phyloP scores from a whole-genome alignment of 2,113 vertebrate species.

The Malaclemys terrapin region DNA sequence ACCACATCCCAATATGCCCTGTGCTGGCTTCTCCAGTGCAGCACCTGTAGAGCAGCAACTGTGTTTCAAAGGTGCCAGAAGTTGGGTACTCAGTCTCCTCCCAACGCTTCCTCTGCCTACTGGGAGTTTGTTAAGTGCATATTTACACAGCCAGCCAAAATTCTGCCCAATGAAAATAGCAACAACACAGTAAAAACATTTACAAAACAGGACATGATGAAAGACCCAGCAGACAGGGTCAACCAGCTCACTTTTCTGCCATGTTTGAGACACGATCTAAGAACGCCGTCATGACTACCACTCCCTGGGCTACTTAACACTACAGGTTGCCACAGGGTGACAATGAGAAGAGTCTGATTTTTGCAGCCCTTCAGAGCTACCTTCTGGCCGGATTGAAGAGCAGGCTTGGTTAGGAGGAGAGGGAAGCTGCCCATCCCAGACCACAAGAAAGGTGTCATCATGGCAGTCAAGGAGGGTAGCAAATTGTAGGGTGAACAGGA shows the following conservation, averaged over 20 bases:
- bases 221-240: neutral
- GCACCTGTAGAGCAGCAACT: neutral
- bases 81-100: neutral
- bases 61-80: neutral
- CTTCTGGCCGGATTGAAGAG: neutral
- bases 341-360: neutral
- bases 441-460: neutral
- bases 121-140: neutral
- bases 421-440: neutral
- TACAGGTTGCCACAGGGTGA: neutral
- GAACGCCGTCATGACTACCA: neutral
- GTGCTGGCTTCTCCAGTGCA: neutral
- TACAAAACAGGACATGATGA: neutral
- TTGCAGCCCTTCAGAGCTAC: neutral
- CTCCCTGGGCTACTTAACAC: neutral
- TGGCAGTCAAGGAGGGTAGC: neutral
- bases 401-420: neutral
- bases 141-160: neutral
- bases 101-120: neutral
- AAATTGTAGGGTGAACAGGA: neutral
- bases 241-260: neutral
- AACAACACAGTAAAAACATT: neutral
- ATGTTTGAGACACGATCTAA: neutral
- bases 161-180: neutral
- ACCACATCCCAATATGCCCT: neutral